phyloP scores from a whole-genome alignment of 2,797 vertebrate species.

The Australoheros facetus region DNA sequence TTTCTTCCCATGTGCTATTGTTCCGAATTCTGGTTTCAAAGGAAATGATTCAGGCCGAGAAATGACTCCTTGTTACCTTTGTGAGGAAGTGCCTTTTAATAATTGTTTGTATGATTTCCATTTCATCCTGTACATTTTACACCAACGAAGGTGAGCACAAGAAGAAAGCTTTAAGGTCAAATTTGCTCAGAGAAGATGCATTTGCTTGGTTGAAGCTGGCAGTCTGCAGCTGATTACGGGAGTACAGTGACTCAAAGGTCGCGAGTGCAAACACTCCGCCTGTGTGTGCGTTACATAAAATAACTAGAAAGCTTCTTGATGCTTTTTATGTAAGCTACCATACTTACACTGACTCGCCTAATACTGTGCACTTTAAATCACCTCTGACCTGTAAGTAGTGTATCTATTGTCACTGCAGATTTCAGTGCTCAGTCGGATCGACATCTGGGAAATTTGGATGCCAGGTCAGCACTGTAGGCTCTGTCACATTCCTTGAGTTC shows the following conservation, averaged over 20 bases:
- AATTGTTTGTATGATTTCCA: background rate
- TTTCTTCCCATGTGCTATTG: background rate
- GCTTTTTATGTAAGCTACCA: background rate
- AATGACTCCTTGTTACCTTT: background rate
- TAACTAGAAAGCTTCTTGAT: background rate
- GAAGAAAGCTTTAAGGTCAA: background rate
- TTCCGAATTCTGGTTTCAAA: background rate
- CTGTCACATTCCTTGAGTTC: background rate
- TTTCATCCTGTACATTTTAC: background rate
- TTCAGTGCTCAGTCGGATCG: background rate
- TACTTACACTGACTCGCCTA: background rate
- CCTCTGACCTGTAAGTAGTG: accelerated
- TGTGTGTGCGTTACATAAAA: background rate
- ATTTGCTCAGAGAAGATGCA: background rate
- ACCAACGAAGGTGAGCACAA: accelerated
- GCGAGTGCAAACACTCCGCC: background rate
- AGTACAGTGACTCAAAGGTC: background rate
- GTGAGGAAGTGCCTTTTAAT: background rate
- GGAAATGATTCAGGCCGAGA: background rate
- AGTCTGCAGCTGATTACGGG: accelerated
- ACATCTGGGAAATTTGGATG: background rate
- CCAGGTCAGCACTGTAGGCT: background rate
- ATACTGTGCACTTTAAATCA: background rate
- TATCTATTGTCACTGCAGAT: accelerated
- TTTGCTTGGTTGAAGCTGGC: background rate